Base-by-base conservation (phyloP, 1,140 invertebrate genomes). In the Drosophila paulistorum region DNA sequence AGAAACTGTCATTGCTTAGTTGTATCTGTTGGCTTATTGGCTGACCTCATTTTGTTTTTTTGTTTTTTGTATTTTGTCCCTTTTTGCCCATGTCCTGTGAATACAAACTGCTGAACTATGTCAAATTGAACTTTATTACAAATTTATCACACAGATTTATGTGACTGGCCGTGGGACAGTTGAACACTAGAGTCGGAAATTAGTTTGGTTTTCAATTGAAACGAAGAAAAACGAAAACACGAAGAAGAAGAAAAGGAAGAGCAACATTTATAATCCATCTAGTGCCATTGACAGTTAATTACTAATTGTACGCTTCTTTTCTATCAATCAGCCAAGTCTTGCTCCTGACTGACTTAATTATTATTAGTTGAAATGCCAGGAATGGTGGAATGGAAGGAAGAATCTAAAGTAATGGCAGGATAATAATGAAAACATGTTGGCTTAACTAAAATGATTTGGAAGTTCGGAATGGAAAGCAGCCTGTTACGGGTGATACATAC, bases 91-190 rank as follows among this genome's bases (percentile, higher is more conserved):
- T 74, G 62, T 62, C 54, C 61, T 74, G 39, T 54, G 65, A 67
- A 64, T 68, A 82, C 82, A 83, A 74, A 86, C 68, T 87, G 83
- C 84, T 87, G 83, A 79, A 83, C 71, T 79, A 54, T 83, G 83
- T 73, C 84, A 83, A 87, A 83, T 82, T 78, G 81, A 69, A 85
- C 74, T 68, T 85, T 82, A 83, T 83, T 86, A 82, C 82, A 74
- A 73, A 69, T 78, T 72, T 78, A 77, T 78, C 61, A 67, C 68
- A 54, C 63, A 78, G 75, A 73, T 78, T 78, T 86, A 78, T 77
- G 67, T 62, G 70, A 64, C 37, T 39, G 37, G 11, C 37, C 37
- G 11, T 13, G 2, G 37, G 37, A 62, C 55, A 66, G 39, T 30
- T 7, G 68, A 64, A 10, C 72, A 71, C 61, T 69, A 64, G 45